phyloP scores from a whole-genome alignment of 2,888 invertebrate genomes.

The Acanthosepion lycidas region DNA sequence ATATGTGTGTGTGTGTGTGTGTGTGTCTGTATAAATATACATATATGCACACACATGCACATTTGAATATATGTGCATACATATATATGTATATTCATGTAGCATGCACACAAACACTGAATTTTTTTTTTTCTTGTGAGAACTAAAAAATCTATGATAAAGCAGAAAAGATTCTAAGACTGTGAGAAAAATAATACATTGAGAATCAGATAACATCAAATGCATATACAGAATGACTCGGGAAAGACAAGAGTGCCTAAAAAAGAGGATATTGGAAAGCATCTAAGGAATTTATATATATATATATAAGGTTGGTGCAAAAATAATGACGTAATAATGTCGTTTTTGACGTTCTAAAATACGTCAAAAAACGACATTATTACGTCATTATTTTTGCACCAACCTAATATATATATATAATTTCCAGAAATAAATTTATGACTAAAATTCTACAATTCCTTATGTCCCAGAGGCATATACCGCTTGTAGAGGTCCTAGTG shows the following conservation, averaged over 20 bases:
- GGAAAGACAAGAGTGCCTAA: slow-evolving; percentile 43
- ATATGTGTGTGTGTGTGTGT: not conserved
- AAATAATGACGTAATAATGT: no score
- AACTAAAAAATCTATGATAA: not conserved
- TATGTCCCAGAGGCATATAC: not conserved
- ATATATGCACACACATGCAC: not conserved
- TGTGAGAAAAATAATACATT: not conserved
- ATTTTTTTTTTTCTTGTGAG: not conserved
- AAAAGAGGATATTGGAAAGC: slow-evolving; percentile 40
- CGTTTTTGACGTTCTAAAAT: no score
- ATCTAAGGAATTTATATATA: slow-evolving; percentile 2
- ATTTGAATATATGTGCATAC: not conserved
- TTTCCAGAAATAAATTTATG: not conserved
- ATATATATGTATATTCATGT: slow-evolving; percentile 25
- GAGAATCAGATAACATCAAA: not conserved
- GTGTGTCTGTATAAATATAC: not conserved
- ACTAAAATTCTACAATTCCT: not conserved
- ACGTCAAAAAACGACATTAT: no score
- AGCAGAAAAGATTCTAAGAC: slow-evolving; percentile 21
- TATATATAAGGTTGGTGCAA: no score
- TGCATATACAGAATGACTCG: not conserved
- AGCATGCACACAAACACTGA: not conserved
- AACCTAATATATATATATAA: no score
- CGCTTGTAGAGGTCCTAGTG: not conserved
- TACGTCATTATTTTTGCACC: no score